Evolutionary conservation across 2,797 vertebrate genomes (phyloP), one percentile per base, ranked within the genome.

Genomic region (Pseudocheirus occidentalis): DNA sequence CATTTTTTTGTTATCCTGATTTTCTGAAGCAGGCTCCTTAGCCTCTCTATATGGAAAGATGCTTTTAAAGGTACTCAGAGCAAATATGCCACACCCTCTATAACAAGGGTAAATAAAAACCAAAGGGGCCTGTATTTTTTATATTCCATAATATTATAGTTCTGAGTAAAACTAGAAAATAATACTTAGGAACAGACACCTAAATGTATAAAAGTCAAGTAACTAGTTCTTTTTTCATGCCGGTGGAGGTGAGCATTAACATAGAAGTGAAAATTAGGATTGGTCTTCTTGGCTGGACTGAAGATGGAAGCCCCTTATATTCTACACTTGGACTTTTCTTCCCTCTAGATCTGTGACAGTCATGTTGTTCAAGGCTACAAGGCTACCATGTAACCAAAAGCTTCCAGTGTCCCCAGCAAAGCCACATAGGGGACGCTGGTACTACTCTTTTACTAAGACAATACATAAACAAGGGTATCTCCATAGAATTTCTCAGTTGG

Each of bases 321-420:
- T 40, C 66, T 73, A n/a, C 40, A 59, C 46, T 59, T 50, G 14
- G 34, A 12, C n/a, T 52, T 56, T 92, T 57, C 27, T 31, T 90
- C 81, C 66, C 14, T 31, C 10, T 54, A 56, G 24, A 62, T 2
- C 53, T 55, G 81, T 81, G 55, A 4, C 46, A 6, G 91, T 89
- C 56, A 93, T 91, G 89, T 46, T 28, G 28, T 81, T 52, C 92
- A 91, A 34, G 55, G 18, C 29, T 53, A 12, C 4, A 1, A 53
- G 28, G 31, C 40, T 95, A 2, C 34, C 81, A 34, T 5, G 40
- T 21, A 90, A 90, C 57, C 18, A 59, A 95, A 21, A 62, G 5
- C n/a, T 92, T 96, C 73, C 66, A 40, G 40, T 87, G 40, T 87
- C n/a, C 92, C 90, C 50, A 95, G 31, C 93, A 94, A 91, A 89